phyloP scores from a whole-genome alignment of 2,797 vertebrate species.

The Sardinella longiceps region DNA sequence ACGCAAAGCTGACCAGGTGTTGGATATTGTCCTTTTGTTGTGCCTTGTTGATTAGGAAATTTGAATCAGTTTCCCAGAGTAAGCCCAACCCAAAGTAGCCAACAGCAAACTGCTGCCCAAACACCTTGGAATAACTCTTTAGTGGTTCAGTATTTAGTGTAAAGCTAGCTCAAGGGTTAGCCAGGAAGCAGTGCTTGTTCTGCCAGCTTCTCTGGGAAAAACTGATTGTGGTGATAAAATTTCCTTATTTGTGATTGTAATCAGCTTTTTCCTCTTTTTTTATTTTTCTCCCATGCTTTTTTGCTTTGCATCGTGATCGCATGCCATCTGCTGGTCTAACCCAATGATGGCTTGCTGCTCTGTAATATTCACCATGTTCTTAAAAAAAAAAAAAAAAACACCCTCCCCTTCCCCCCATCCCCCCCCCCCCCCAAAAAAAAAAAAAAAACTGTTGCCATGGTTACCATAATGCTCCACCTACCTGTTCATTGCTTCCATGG shows the following conservation, averaged over 20 bases:
- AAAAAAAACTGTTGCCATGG: conserved; percentile 82
- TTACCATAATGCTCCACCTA: conserved; percentile 99
- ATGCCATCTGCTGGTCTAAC: conserved; percentile 99
- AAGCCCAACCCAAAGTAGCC: conserved; percentile 7
- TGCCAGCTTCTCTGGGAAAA: conserved; percentile 84
- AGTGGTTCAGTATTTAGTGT: neutral
- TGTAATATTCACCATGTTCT: conserved; percentile 94
- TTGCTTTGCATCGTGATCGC: conserved; percentile 98
- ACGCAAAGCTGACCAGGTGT: conserved; percentile 42
- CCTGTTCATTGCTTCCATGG: conserved; percentile 99
- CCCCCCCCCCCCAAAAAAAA: conserved; percentile 40
- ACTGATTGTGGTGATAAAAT: conserved; percentile 87
- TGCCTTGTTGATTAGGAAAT: conserved; percentile 64
- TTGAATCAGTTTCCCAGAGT: conserved; percentile 65
- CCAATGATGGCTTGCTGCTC: conserved; percentile 96
- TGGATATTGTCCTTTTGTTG: conserved; percentile 64
- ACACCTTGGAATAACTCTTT: neutral
- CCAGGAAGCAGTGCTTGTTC: neutral
- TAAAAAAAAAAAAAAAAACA: conserved; percentile 67
- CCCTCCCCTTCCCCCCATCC: neutral
- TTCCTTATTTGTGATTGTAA: conserved; percentile 98
- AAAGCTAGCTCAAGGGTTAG: neutral
- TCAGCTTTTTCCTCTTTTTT: conserved; percentile 78
- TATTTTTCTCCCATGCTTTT: conserved; percentile 91
- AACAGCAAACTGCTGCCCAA: neutral